These are phyloP conservation scores for Aleiodes testaceus DNA, from an alignment of 2,888 invertebrate species.

Conservation along the genomic window DNA sequence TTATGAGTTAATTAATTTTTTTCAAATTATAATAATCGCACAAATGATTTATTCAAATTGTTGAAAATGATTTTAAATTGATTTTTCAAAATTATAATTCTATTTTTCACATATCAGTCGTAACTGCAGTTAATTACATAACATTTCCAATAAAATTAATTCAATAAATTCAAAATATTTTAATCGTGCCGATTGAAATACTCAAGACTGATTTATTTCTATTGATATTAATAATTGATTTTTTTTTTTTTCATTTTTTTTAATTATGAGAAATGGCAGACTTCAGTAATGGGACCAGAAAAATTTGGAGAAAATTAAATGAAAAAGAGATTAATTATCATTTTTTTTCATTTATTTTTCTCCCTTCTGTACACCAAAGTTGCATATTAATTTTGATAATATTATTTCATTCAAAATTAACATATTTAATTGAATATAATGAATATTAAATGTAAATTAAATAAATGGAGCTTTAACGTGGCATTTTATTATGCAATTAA, in stretches of 20 bases:
- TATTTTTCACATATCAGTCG: constrained; percentile 13
- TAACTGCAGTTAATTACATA: not conserved
- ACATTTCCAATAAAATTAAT: not conserved
- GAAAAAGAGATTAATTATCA: not conserved
- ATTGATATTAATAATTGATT: not conserved
- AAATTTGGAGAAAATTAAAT: not conserved
- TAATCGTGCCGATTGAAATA: constrained; percentile 8
- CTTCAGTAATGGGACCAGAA: constrained; percentile 9
- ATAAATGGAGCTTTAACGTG: constrained; percentile 10
- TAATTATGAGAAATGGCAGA: constrained; percentile 2
- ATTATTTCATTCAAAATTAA: not conserved
- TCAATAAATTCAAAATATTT: not conserved
- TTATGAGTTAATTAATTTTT: not conserved
- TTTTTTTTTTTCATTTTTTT: constrained; percentile 1
- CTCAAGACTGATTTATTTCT: constrained; percentile 28
- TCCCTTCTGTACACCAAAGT: not conserved
- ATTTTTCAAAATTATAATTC: not conserved
- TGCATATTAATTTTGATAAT: not conserved
- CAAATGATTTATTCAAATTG: too few species aligned
- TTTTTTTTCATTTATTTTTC: constrained; percentile 7
- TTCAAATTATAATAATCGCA: not conserved
- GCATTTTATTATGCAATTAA: constrained; percentile 7
- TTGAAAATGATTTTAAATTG: too few species aligned
- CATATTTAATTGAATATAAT: not conserved
- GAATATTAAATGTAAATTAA: not conserved